Evolutionary conservation across 1,140 invertebrate species (phyloP), one percentile per base, ranked within the genome.

Genomic region (Drosophila bipectinata): DNA sequence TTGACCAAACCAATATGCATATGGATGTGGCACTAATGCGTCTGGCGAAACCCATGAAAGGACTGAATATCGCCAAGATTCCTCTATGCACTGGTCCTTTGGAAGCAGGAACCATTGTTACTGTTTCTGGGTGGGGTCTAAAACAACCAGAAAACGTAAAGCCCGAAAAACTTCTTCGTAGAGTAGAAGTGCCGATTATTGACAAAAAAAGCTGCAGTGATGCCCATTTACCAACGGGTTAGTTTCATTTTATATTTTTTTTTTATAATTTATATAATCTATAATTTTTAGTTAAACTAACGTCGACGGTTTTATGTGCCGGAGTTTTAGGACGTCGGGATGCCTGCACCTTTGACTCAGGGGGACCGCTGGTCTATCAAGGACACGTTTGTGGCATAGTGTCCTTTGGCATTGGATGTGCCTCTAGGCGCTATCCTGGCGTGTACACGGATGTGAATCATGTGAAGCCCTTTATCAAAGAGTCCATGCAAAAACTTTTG

Each of bases 281-380:
- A 30, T 30, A 30, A 30, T 1, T 4, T 39, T 39, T 39, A 41
- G 39, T 15, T n/a, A 41, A 41, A 7, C 44, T 69, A 15, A 72
- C 80, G n/a, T 4, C 69, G 0, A 77, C 68, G n/a, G 90, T 90
- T 88, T 71, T 90, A 26, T 90, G 88, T 54, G 88, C 83, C 7
- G 62, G 61, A 8, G 8, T 76, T 0, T 3, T 77, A 18, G 76
- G 79, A 2, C 6, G 14, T 2, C 78, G 81, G 48, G 88, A 90
- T 63, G 79, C 88, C 0, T 90, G 88, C 37, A 72, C 69, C 34
- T 88, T 66, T 8, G 88, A 90, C 30, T 90, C 88, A 4, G 88
- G 88, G 8, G 83, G 88, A 30, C 88, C 88, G 3, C 5, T 88
- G 18, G 57, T 82, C 6, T 66, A 24, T 45, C 2, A 44, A 0